Evolutionary conservation across 2,888 invertebrate genomes (phyloP), one percentile per base, ranked within the genome.

Genomic region (Micoletzkya japonica): DNA sequence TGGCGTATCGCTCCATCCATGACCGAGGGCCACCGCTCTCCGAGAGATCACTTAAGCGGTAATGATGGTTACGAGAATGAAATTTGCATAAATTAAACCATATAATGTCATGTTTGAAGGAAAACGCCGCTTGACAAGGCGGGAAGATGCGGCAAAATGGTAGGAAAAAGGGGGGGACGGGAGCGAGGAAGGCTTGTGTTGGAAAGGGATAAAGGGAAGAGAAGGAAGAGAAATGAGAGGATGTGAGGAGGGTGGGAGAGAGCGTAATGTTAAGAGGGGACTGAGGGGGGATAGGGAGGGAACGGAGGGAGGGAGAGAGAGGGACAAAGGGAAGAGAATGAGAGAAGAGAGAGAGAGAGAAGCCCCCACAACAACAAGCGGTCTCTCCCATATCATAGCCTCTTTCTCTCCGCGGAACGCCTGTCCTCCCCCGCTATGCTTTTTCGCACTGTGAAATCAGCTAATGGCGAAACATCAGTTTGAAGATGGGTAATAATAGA

Each of bases 1-100:
- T 49, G 17, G 63, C 63, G 50, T 34, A 63, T 1, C 32, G 50
- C 32, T 20, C 20, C 63, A 63, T 63, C 32, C 63, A 63, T 63
- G 59, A 59, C 17, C 63, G n/a, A n/a, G n/a, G n/a, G n/a, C n/a
- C n/a, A n/a, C n/a, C n/a, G n/a, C n/a, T n/a, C n/a, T n/a, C n/a
- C n/a, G n/a, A n/a, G n/a, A n/a, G n/a, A n/a, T n/a, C n/a, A n/a
- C n/a, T n/a, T n/a, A n/a, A n/a, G n/a, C n/a, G n/a, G n/a, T n/a
- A n/a, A n/a, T n/a, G n/a, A n/a, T n/a, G n/a, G n/a, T n/a, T n/a
- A n/a, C n/a, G n/a, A n/a, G n/a, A n/a, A n/a, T n/a, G n/a, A n/a
- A n/a, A n/a, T n/a, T n/a, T n/a, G n/a, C n/a, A n/a, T n/a, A n/a
- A n/a, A n/a, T n/a, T n/a, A n/a, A n/a, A n/a, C n/a, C n/a, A n/a